Percentiles rank a stretch among this genome's conserved stretches.
Conservation (phyloP, 2,888 invertebrate genomes). For the Caenorhabditis macrosperma region DNA sequence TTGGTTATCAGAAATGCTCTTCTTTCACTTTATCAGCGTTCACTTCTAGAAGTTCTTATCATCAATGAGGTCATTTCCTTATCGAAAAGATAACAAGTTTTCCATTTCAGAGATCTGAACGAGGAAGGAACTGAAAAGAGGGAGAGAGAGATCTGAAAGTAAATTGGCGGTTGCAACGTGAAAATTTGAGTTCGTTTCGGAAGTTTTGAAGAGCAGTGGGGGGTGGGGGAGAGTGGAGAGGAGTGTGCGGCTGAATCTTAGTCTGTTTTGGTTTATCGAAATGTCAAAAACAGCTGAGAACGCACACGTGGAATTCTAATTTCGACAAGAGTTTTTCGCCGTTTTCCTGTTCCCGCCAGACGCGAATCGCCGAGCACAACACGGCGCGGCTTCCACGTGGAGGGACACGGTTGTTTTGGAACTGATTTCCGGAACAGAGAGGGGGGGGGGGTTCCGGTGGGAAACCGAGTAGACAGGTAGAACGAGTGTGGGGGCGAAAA, state of each 20-base stretch:
- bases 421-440: neutral
- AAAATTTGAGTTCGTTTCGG: neutral
- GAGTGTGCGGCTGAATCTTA: neutral
- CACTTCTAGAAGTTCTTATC: too few species aligned
- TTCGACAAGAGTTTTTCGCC: slow-evolving; percentile 8
- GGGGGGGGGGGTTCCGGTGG: neutral
- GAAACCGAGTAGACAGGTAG: neutral
- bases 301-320: slow-evolving; percentile 30
- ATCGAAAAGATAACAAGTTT: too few species aligned
- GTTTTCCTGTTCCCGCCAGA: neutral
- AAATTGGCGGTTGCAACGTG: neutral
- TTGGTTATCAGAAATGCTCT: too few species aligned
- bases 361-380: too few species aligned
- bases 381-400: too few species aligned
- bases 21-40: too few species aligned
- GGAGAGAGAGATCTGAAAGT: neutral
- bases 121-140: too few species aligned
- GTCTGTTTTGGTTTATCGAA: slow-evolving; percentile 6
- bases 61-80: too few species aligned
- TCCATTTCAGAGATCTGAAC: neutral
- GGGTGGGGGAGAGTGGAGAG: neutral
- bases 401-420: neutral
- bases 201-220: neutral
- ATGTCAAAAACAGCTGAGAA: slow-evolving; percentile 32
- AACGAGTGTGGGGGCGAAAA: neutral